Conservation (phyloP, 2,797 vertebrate species). For the Lepidocolaptes lacrymiger region DNA sequence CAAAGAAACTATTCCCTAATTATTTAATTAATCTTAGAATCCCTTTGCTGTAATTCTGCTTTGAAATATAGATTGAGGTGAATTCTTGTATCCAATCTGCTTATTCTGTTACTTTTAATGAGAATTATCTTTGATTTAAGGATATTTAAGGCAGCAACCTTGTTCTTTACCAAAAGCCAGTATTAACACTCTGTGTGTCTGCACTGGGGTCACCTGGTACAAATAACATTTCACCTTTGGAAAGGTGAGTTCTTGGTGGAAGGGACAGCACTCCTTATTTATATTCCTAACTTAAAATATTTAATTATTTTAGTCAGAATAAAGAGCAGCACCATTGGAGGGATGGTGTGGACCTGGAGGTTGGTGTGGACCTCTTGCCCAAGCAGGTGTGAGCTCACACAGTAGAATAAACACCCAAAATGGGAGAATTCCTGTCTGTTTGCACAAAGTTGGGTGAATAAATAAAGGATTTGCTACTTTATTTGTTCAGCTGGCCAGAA, state of each 20-base stretch:
- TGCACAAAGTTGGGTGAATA: not conserved
- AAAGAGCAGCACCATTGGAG: not conserved
- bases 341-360: not conserved
- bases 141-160: not conserved
- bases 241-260: not conserved
- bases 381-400: not conserved
- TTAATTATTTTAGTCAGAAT: not conserved
- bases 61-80: not conserved
- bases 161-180: slow-evolving; percentile 53
- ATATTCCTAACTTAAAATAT: not conserved
- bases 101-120: not conserved
- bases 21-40: not conserved
- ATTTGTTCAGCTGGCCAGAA: not conserved
- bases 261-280: not conserved
- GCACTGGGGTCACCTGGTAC: slow-evolving; percentile 49
- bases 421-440: not conserved
- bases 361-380: not conserved
- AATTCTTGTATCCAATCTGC: not conserved
- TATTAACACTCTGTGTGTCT: slow-evolving; percentile 61
- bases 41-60: not conserved
- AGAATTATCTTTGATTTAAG: not conserved
- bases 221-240: not conserved
- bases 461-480: not conserved
- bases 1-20: not conserved
- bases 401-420: not conserved